A percentile compares a stretch with the other conserved stretches of the same genome.
Evolutionary conservation across 2,888 invertebrate genomes (phyloP).

Genomic region (Bugulina stolonifera): DNA sequence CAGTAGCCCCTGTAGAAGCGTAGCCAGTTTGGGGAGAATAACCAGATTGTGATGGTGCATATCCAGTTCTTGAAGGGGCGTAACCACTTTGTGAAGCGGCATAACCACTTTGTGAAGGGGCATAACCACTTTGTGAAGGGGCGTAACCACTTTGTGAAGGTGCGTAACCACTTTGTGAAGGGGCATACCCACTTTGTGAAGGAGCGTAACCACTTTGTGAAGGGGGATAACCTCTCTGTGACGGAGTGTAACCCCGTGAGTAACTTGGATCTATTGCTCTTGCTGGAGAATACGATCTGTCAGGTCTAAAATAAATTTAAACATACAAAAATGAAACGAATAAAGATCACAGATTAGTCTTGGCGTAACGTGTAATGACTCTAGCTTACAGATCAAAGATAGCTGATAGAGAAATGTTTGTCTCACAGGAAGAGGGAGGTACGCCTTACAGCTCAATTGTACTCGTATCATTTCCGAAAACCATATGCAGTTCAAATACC

Average conservation of each 20-base stretch:
- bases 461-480: too few species aligned
- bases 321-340: too few species aligned
- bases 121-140: slow-evolving; percentile 14
- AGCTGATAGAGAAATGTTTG: not conserved
- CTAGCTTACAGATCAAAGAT: too few species aligned
- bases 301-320: too few species aligned
- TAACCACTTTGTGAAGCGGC: slow-evolving; percentile 20
- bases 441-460: too few species aligned
- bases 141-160: slow-evolving; percentile 24
- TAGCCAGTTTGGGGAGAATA: not conserved
- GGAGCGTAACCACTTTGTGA: slow-evolving; percentile 20
- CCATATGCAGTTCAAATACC: too few species aligned
- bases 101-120: slow-evolving; percentile 20
- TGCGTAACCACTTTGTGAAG: slow-evolving; percentile 21
- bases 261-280: not conserved
- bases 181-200: slow-evolving; percentile 21
- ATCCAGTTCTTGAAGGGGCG: not conserved
- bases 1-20: not conserved
- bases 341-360: too few species aligned
- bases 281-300: slow-evolving; percentile 10
- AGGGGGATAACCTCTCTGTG: slow-evolving; percentile 21
- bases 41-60: not conserved
- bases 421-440: too few species aligned
- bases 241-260: not conserved
- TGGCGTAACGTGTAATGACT: too few species aligned